phyloP scores from a whole-genome alignment of 2,113 vertebrate genomes.

The Amblyornis subalaris region DNA sequence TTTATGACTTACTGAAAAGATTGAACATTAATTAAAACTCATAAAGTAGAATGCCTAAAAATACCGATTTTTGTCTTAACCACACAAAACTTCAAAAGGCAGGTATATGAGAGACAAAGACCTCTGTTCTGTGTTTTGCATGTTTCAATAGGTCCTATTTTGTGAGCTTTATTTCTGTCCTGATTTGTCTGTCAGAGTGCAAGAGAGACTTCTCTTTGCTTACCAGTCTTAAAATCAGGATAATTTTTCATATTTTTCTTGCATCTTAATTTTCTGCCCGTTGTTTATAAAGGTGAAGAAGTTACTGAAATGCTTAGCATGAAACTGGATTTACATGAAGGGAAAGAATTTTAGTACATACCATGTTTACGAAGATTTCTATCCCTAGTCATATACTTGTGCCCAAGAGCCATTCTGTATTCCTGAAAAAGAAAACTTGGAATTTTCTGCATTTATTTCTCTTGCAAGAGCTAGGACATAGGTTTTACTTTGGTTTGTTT shows the following conservation, averaged over 20 bases:
- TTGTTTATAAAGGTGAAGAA: background rate
- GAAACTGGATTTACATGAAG: background rate
- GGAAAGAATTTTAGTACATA: background rate
- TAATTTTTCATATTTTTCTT: background rate
- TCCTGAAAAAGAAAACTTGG: background rate
- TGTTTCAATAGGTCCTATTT: background rate
- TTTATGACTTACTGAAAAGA: background rate
- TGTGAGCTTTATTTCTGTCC: background rate
- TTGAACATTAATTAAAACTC: background rate
- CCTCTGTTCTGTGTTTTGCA: background rate
- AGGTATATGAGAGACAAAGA: background rate
- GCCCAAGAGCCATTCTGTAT: background rate
- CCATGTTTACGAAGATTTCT: rapidly evolving
- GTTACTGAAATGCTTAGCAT: background rate
- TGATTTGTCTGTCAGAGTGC: background rate
- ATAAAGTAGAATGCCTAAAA: background rate
- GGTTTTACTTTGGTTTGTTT: background rate
- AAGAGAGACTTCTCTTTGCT: background rate
- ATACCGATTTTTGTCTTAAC: background rate
- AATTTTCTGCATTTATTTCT: background rate
- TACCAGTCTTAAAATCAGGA: background rate
- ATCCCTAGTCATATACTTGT: background rate
- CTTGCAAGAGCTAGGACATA: background rate
- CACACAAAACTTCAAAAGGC: background rate
- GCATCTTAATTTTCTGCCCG: background rate